These are phyloP conservation scores for Hippocampus zosterae DNA, from an alignment of 2,113 vertebrate species.

Conservation along the genomic window DNA sequence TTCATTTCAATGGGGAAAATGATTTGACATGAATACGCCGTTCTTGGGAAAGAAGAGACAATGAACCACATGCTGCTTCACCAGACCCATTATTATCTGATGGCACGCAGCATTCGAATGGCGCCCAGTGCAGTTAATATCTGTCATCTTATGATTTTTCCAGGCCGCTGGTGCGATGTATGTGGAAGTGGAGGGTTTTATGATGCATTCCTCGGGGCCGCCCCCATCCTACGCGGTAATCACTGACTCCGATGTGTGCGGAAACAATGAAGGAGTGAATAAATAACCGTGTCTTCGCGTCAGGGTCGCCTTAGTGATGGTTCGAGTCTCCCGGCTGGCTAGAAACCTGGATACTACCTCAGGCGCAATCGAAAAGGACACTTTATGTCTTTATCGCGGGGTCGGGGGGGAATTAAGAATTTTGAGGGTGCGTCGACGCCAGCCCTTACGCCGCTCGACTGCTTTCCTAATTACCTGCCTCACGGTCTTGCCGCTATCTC, in stretches of 20 bases:
- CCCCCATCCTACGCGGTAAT: neutral
- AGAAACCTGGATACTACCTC: neutral
- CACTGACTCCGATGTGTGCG: neutral
- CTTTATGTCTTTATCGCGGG: neutral
- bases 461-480: slow-evolving; percentile 59
- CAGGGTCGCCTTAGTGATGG: neutral
- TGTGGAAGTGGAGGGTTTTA: neutral
- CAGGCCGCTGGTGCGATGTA: neutral
- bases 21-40: no score
- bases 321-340: neutral
- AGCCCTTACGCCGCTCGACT: slow-evolving; percentile 20
- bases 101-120: neutral
- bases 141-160: neutral
- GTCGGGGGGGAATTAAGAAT: slow-evolving; percentile 56
- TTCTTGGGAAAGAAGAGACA: neutral
- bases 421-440: slow-evolving; percentile 44
- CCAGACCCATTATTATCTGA: neutral
- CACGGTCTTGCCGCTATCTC: slow-evolving; percentile 18
- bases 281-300: neutral
- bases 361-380: neutral
- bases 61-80: neutral
- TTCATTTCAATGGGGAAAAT: no score
- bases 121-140: neutral
- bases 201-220: neutral
- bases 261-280: neutral